These are phyloP conservation scores for Theristicus caerulescens DNA, from an alignment of 2,113 vertebrate species.

Conservation along the genomic window DNA sequence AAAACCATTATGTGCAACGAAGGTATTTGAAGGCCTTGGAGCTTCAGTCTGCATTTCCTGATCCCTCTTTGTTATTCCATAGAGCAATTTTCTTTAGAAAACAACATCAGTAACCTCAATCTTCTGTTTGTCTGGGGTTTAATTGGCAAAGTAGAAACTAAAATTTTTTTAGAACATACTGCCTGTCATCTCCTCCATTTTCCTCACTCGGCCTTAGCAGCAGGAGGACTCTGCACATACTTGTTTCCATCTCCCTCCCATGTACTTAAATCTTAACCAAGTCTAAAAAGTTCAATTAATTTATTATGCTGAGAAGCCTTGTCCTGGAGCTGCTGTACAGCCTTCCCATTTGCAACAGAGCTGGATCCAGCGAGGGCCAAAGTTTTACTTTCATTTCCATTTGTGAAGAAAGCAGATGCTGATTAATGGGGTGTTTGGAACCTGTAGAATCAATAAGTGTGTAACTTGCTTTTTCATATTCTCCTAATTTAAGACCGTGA, in stretches of 20 bases:
- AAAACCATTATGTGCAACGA: background rate
- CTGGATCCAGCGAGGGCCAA: background rate
- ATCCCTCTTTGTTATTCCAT: background rate
- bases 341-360: background rate
- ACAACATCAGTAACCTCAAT: background rate
- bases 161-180: background rate
- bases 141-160: background rate
- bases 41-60: background rate
- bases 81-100: background rate
- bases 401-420: background rate
- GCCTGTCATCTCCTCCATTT: background rate
- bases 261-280: background rate
- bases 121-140: background rate
- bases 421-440: background rate
- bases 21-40: background rate
- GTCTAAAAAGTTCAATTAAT: background rate
- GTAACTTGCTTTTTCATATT: background rate
- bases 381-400: background rate
- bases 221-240: background rate
- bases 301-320: background rate
- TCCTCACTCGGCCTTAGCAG: background rate
- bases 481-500: background rate
- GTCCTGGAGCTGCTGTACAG: background rate
- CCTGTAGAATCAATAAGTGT: background rate
- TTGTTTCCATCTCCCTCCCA: background rate